Evolutionary conservation across 2,113 vertebrate genomes (phyloP), one percentile per base, ranked within the genome.

Genomic region (Cyprinodon variegatus): DNA sequence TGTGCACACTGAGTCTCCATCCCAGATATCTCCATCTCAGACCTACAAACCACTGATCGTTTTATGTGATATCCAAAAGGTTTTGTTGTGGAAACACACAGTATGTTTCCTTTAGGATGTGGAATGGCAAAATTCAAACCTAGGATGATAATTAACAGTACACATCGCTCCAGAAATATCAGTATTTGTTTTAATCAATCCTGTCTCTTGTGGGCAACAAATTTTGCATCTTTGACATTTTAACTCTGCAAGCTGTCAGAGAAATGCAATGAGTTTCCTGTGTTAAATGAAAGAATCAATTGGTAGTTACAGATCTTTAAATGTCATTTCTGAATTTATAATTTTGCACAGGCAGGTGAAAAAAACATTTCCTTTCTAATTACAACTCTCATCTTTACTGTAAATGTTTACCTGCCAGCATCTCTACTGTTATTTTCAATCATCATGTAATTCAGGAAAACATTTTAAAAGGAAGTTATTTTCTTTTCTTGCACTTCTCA

Each of bases 281-380:
- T 66, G 67, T 79, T 73, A 13, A 72, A 37, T 38, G 43, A 83
- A 61, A 41, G 65, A 76, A 61, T 69, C 20, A 62, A 39, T 6
- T 37, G 61, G 70, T 61, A 15, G 70, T 72, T 78, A 80, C 67
- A 72, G 84, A 72, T 76, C 61, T 81, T 65, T 70, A 64, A 78
- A 80, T 85, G 65, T 60, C 60, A 83, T 14, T 38, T 45, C 61
- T 72, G 64, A 74, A 74, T 65, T 53, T 65, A 53, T 68, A 46
- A 78, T 60, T 68, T 59, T 57, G 46, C 59, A 38, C 53, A 41
- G 65, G 45, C 37, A 38, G 36, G 63, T 50, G 38, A 62, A 46
- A 63, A 77, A 63, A 12, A 45, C 14, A 37, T 74, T 62, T 80
- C 22, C 43, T 43, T 7, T 71, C 2, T 17, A 59, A 20, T 71